These are phyloP conservation scores for Odontophorus gujanensis DNA, from an alignment of 2,113 vertebrate genomes.

Conservation along the genomic window DNA sequence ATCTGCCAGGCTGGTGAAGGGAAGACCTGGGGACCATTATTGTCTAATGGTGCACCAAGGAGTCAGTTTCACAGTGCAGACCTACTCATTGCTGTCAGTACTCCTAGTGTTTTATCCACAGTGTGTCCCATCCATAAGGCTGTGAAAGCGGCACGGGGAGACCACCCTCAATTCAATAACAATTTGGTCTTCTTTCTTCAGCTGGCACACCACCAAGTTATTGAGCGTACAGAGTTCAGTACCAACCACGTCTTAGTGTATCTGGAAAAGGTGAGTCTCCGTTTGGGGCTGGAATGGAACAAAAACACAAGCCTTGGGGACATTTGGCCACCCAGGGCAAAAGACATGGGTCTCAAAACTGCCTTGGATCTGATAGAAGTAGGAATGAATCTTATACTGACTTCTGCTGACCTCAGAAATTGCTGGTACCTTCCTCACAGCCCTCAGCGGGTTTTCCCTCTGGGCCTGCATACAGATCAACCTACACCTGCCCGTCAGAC, in stretches of 20 bases:
- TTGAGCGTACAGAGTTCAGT: conserved; percentile 41
- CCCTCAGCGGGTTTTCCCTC: neutral
- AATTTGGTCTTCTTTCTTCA: neutral
- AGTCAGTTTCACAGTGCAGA: neutral
- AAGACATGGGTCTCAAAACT: neutral
- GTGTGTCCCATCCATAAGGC: neutral
- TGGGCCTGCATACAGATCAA: accelerated
- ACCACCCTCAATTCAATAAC: neutral
- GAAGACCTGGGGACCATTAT: neutral
- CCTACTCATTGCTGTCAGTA: neutral
- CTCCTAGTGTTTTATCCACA: neutral
- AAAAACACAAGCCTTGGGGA: neutral
- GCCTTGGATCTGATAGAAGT: neutral
- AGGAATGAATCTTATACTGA: neutral
- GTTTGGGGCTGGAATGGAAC: accelerated
- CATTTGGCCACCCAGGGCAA: accelerated
- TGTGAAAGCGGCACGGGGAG: neutral
- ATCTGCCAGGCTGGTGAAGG: neutral
- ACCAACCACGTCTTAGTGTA: conserved; percentile 41
- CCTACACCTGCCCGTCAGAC: neutral
- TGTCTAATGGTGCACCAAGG: neutral
- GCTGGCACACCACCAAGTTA: neutral
- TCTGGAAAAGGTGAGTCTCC: conserved; percentile 24
- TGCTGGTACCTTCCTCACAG: neutral
- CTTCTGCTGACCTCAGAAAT: neutral